These are phyloP conservation scores for Pomatorhinus ruficollis DNA, from an alignment of 2,113 vertebrate species.

Conservation along the genomic window DNA sequence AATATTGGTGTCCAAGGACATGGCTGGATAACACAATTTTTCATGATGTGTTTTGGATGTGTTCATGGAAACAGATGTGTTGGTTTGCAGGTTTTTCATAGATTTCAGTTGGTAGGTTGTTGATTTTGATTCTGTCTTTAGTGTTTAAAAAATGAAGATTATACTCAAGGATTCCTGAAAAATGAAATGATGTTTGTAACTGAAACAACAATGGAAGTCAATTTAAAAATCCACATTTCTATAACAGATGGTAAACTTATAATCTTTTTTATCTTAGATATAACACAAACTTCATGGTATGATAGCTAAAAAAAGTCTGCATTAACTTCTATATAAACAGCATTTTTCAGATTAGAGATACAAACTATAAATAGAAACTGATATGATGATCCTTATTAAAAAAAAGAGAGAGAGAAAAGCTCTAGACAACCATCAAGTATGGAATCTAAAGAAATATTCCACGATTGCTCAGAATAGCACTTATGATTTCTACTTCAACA, in stretches of 20 bases:
- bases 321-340: neutral
- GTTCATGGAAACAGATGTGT: neutral
- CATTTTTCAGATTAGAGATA: neutral
- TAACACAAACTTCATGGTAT: neutral
- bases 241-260: neutral
- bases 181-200: neutral
- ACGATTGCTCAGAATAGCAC: fast-evolving
- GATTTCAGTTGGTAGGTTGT: neutral
- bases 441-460: neutral
- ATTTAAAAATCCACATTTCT: neutral
- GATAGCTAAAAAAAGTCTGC: neutral
- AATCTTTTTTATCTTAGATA: neutral
- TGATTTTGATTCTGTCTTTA: neutral
- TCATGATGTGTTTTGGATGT: neutral
- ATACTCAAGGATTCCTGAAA: neutral
- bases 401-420: neutral
- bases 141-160: neutral
- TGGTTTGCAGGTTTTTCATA: neutral
- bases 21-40: neutral
- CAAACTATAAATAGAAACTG: neutral
- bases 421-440: neutral
- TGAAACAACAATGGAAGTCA: neutral
- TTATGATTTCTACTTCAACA: neutral
- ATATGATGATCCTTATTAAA: neutral
- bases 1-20: neutral